Evolutionary conservation across 2,797 vertebrate species (phyloP).

Genomic region (Caiman crocodilus): DNA sequence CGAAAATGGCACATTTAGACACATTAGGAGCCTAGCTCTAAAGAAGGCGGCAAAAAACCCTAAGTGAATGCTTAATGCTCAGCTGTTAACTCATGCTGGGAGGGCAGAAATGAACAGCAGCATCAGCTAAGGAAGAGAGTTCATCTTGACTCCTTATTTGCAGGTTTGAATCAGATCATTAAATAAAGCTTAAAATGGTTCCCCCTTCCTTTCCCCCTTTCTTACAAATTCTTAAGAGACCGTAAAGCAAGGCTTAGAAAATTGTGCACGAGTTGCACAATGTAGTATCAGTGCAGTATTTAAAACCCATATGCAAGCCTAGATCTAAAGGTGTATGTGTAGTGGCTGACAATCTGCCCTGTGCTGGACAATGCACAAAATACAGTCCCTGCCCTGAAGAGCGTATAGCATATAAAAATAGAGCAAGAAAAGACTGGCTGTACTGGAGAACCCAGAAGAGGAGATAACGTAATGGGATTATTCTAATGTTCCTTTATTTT

Average conservation of each 20-base stretch:
- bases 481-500: neutral
- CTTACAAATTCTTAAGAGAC: neutral
- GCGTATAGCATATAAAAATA: neutral
- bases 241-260: conserved; percentile 16
- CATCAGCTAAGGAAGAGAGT: neutral
- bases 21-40: neutral
- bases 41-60: conserved; percentile 38
- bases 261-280: neutral
- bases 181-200: conserved; percentile 20
- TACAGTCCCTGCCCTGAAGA: neutral
- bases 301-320: neutral
- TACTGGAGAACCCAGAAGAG: neutral
- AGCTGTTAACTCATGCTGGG: accelerated
- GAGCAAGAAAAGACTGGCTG: neutral
- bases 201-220: neutral
- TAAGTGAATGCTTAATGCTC: neutral
- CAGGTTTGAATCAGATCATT: neutral
- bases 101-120: conserved; percentile 43
- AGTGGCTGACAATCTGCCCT: conserved; percentile 28
- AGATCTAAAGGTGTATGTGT: neutral
- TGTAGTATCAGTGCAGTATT: conserved; percentile 21
- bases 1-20: conserved; percentile 22
- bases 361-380: neutral
- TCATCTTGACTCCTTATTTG: conserved; percentile 38
- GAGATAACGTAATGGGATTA: neutral